phyloP scores from a whole-genome alignment of 2,888 invertebrate species.

The Diloba caeruleocephala region DNA sequence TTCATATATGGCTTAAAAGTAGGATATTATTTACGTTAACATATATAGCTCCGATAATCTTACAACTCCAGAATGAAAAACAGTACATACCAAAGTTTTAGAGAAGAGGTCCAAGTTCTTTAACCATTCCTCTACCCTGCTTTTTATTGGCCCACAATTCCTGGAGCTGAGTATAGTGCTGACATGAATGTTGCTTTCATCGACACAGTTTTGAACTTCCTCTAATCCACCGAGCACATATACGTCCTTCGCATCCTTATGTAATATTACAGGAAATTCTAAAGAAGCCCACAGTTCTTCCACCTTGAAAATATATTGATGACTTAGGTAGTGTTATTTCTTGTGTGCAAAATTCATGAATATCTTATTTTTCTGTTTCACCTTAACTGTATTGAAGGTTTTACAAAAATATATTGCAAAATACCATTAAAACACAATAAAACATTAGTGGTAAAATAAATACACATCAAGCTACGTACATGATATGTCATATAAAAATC shows the following conservation, averaged over 20 bases:
- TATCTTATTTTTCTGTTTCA: neutral
- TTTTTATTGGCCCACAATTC: constrained; percentile 95
- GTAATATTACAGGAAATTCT: constrained; percentile 93
- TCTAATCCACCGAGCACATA: constrained; percentile 95
- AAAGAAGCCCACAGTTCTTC: constrained; percentile 95
- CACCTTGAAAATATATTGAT: constrained; percentile 84
- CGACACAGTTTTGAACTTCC: constrained; percentile 94
- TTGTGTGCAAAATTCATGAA: too few relatives aligned
- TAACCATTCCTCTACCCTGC: constrained; percentile 95
- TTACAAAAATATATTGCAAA: too few relatives aligned
- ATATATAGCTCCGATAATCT: too few relatives aligned
- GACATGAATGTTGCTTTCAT: constrained; percentile 96
- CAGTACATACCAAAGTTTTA: constrained; percentile 91
- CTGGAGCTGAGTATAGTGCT: constrained; percentile 96
- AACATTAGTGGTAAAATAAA: too few relatives aligned
- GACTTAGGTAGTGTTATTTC: neutral
- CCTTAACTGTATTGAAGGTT: too few relatives aligned
- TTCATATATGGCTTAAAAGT: too few relatives aligned
- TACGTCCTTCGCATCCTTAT: constrained; percentile 95
- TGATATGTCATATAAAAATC: too few relatives aligned
- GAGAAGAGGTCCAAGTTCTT: constrained; percentile 93
- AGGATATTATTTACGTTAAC: too few relatives aligned
- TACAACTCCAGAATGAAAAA: neutral
- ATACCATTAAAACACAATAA: too few relatives aligned
- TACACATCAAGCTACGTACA: too few relatives aligned